Base-by-base conservation (phyloP, 2,888 invertebrate genomes). In the Barypeithes pellucidus region DNA sequence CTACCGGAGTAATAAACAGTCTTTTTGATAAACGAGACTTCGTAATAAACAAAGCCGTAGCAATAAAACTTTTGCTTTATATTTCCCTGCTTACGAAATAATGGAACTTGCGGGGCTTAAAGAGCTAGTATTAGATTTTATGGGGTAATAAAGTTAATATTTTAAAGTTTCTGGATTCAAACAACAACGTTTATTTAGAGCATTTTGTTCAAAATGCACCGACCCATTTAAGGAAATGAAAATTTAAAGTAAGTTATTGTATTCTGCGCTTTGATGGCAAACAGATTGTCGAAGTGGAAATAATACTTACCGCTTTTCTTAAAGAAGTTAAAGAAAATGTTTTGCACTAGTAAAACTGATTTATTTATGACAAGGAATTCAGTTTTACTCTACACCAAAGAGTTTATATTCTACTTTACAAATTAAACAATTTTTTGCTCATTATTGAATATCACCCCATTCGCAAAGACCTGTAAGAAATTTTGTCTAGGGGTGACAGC, bases 31-130 rank as follows among this genome's bases (percentile, higher is more conserved):
- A 69, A 69, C 68, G 68, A 69, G 22, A 24, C 41, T 45, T 41
- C 61, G 68, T 52, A 39, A 69, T 69, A 69, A 69, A 69, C 68
- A 69, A 60, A 52, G 68, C 50, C 68, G 39, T 47, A 16, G 68
- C 62, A 69, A 69, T 69, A 69, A 62, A 69, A 69, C 68, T 69
- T 69, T 69, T 69, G 68, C 68, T 52, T 61, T 69, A 69, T 69
- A 69, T 61, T 62, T 69, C 68, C 41, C 61, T 33, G 60, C 60
- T 60, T 67, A 67, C 67, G 33, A 36, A 69, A 69, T 69, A 69
- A 69, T 69, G 61, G 68, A 50, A 50, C 68, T 69, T 62, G 61
- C 61, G 41, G 50, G 61, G 36, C 41, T 52, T 69, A 69, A 69
- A 69, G 61, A 69, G 68, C 62, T 52, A 61, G 50, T 69, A 69